These are phyloP conservation scores for Baronia brevicornis DNA, from an alignment of 2,888 invertebrate species.

Conservation along the genomic window DNA sequence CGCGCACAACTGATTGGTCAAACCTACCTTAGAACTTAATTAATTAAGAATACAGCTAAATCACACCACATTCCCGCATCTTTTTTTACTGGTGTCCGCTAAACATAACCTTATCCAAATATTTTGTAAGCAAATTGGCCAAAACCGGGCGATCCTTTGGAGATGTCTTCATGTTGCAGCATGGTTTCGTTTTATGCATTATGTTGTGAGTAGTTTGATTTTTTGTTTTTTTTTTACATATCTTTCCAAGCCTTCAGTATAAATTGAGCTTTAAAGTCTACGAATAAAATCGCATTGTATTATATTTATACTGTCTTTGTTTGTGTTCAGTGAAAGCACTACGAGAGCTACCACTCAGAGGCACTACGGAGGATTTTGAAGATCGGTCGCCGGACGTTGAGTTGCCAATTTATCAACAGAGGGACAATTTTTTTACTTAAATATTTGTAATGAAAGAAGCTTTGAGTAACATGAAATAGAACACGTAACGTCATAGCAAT, in stretches of 20 bases:
- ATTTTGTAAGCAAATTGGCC: slow-evolving; percentile 36
- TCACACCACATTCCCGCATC: slow-evolving; percentile 7
- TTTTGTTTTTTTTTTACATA: slow-evolving; percentile 26
- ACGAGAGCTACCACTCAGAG: slow-evolving; percentile 79
- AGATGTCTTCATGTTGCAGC: slow-evolving; percentile 51
- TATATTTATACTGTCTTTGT: slow-evolving; percentile 7
- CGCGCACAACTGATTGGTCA: slow-evolving; percentile 52
- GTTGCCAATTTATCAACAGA: slow-evolving; percentile 89
- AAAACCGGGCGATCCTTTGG: slow-evolving; percentile 47
- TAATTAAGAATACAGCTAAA: slow-evolving; percentile 18
- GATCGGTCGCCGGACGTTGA: slow-evolving; percentile 85
- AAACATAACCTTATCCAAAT: slow-evolving; percentile 15
- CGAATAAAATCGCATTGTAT: slow-evolving; percentile 5
- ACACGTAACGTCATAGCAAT: too few species aligned
- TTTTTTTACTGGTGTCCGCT: slow-evolving; percentile 9
- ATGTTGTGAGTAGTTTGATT: slow-evolving; percentile 66
- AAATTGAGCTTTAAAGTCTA: slow-evolving; percentile 24
- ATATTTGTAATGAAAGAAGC: too few species aligned
- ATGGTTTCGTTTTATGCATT: slow-evolving; percentile 71
- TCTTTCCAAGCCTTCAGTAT: slow-evolving; percentile 24
- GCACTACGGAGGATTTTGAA: slow-evolving; percentile 78
- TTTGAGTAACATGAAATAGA: too few species aligned
- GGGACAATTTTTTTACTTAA: slow-evolving; percentile 87
- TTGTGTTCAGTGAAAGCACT: slow-evolving; percentile 81
- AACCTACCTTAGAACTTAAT: slow-evolving; percentile 21